Base-by-base conservation (phyloP, 2,888 invertebrate species). In the Lacanobia wlatinum region DNA sequence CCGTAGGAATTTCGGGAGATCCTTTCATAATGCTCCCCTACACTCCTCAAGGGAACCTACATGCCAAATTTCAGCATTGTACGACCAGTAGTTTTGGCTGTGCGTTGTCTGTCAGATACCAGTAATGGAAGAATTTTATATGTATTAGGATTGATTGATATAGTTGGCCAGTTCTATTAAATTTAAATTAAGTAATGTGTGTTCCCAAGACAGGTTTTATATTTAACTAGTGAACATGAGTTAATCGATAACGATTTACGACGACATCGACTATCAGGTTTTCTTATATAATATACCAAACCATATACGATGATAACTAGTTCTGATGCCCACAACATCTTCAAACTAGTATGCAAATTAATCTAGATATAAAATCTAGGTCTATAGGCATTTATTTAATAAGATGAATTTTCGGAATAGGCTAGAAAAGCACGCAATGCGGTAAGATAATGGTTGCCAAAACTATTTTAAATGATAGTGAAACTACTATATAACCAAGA, bases 281-380 rank as follows among this genome's bases (percentile, higher is more conserved):
- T 55, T 18, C 8, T 14, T 55, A 56, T 23, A 34, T 38, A 55
- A 55, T 9, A 34, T 6, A 34, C 34, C 34, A 34, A 6, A 34
- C 3, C 34, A 5, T 34, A 34, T 3, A 0, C 28, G 8, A 10
- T n/a, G 18, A 23, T 18, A 70, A 48, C 23, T 18, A 16, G 70
- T 50, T 50, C 38, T 56, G 56, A n/a, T 40, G n/a, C 8, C 50
- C 12, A 40, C 38, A 58, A 40, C n/a, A 40, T 38, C 58, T 40
- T 58, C 53, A 1, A 67, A 61, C n/a, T 43, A 69, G 34, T 46
- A 56, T 70, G 38, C 16, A 28, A 68, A 68, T 38, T 34, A 55
- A 65, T 34, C 21, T 18, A 34, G 10, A 38, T 38, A 21, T 14
- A 34, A 23, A 34, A 52, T 10, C n/a, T 65, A n/a, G 18, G 18